Base-by-base conservation (phyloP, 1,140 invertebrate genomes). In the Streblospio benedicti region DNA sequence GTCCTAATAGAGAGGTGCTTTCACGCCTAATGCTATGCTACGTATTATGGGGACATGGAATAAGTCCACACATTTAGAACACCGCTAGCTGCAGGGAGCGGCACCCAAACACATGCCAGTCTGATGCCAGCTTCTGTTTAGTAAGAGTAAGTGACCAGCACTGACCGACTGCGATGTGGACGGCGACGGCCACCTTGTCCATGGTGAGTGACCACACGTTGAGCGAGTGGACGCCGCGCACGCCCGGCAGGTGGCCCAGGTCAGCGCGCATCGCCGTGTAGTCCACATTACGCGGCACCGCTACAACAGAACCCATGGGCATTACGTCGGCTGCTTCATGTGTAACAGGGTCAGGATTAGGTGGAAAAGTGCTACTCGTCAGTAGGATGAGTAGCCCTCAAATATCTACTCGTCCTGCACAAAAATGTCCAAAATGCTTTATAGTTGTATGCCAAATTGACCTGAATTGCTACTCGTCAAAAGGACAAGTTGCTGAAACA, bases 141-240 rank as follows among this genome's bases (percentile, higher is more conserved):
- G 9, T 12, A 43, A 33, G 18, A 25, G 52, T n/a, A 57, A 57
- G n/a, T 20, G n/a, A 53, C 30, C 16, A 56, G 18, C 2, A 57
- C 41, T 43, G 20, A 93, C 90, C 84, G 66, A 93, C 89, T 38
- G 88, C 91, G 38, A 95, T 79, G 82, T 95, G 92, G 31, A 89
- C 90, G 16, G 90, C 87, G 41, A 95, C 79, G 9, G 91, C 91
- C 32, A 88, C 87, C 83, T 94, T 94, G 78, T 96, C 92, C 67
- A 95, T 82, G 43, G 90, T 93, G 9, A 97, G 81, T 6, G 91
- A 90, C 93, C 93, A 97, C 73, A 97, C 91, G 69, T 91, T 82
- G 47, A 97, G 81, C 81, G 95, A 94, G 74, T 96, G 93, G 2
- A 95, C 88, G 68, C 87, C 85, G 14, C 87, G 82, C 3, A 97